phyloP scores from a whole-genome alignment of 2,888 invertebrate species.

The Troides aeacus region DNA sequence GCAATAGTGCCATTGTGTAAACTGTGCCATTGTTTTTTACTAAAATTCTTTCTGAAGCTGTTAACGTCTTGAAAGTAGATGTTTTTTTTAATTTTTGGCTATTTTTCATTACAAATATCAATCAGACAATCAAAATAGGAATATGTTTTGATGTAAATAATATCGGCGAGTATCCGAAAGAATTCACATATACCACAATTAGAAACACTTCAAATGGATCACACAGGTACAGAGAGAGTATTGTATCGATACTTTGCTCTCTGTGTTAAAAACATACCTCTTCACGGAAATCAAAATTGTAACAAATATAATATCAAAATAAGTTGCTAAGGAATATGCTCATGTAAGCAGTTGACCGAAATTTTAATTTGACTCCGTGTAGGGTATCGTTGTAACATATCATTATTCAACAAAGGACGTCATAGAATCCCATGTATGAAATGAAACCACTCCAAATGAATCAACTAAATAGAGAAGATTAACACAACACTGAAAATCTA shows the following conservation, averaged over 20 bases:
- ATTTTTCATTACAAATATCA: neutral
- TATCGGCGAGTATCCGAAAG: neutral
- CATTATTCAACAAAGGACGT: conserved; percentile 20
- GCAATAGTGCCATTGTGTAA: too few relatives aligned
- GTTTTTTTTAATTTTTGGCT: neutral
- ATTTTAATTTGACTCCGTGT: neutral
- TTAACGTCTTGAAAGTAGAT: neutral
- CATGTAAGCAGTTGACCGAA: neutral
- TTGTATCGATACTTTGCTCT: conserved; percentile 67
- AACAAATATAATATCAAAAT: neutral
- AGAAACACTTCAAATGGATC: conserved; percentile 42
- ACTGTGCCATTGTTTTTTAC: too few relatives aligned
- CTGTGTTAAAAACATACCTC: conserved; percentile 38
- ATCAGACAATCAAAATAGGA: too few relatives aligned
- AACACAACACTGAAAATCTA: conserved; percentile 52
- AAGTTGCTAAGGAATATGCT: neutral
- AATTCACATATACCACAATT: neutral
- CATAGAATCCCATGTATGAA: conserved; percentile 24
- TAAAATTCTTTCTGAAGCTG: too few relatives aligned
- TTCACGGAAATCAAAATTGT: conserved; percentile 5
- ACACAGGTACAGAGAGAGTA: conserved; percentile 61
- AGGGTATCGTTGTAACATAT: conserved; percentile 9
- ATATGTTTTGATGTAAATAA: neutral
- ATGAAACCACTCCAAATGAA: conserved; percentile 13
- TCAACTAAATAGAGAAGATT: conserved; percentile 31